A percentile compares a stretch with the other conserved stretches of the same genome.
Evolutionary conservation across 2,797 vertebrate species (phyloP).

Genomic region (Aplochiton taeniatus): DNA sequence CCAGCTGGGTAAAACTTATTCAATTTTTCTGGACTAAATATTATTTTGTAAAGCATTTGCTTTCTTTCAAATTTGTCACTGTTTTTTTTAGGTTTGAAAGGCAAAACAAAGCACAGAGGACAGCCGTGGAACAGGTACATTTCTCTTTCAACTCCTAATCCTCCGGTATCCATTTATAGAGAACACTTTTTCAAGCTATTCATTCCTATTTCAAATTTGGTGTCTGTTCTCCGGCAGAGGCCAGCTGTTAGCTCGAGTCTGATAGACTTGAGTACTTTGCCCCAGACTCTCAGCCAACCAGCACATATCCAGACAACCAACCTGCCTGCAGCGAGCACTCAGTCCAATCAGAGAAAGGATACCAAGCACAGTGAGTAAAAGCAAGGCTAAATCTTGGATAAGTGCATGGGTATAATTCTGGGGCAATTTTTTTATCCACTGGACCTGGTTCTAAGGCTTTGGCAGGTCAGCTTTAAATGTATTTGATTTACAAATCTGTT

Average conservation of each 20-base stretch:
- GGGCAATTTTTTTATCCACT: too few relatives aligned
- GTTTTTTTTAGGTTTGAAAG: constrained; percentile 85
- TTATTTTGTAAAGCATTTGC: too few relatives aligned
- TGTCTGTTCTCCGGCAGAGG: constrained; percentile 35
- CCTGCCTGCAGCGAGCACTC: constrained; percentile 51
- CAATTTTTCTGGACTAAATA: too few relatives aligned
- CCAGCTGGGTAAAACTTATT: background rate
- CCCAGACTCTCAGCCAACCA: constrained; percentile 62
- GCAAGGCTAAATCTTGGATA: too few relatives aligned
- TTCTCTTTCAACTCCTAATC: background rate
- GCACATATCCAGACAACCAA: constrained; percentile 56
- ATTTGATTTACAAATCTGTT: too few relatives aligned
- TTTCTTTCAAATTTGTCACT: background rate
- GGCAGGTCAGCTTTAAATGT: too few relatives aligned
- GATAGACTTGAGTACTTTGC: constrained; percentile 70
- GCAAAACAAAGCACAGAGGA: constrained; percentile 78
- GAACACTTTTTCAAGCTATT: background rate
- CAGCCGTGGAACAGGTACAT: constrained; percentile 59
- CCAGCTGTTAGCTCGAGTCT: constrained; percentile 56
- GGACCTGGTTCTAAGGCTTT: too few relatives aligned
- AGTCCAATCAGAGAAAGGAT: constrained; percentile 69
- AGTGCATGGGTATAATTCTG: too few relatives aligned
- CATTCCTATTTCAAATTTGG: too few relatives aligned
- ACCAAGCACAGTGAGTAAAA: constrained; percentile 78
- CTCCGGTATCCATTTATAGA: background rate